Percentiles rank a stretch among this genome's conserved stretches.
Evolutionary conservation across 1,140 invertebrate genomes (phyloP).

Genomic region (Bilobella aurantiaca): DNA sequence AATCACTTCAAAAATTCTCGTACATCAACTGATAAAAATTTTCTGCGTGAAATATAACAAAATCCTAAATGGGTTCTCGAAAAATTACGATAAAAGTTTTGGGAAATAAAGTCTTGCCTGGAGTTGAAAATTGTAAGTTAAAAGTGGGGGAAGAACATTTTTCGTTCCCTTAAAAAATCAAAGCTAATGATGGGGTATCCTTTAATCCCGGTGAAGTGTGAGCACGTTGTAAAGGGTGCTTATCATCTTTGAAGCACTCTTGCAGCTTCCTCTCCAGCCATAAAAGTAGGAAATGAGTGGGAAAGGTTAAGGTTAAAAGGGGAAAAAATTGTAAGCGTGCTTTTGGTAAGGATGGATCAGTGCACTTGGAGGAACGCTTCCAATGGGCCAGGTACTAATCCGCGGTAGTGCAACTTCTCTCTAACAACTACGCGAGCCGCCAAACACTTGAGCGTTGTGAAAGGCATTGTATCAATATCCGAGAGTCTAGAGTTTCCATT

Average conservation of each 20-base stretch:
- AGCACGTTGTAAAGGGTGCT: background rate
- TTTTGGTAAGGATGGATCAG: constrained; percentile 35
- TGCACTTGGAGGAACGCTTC: constrained; percentile 47
- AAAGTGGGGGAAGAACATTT: background rate
- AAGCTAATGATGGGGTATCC: background rate
- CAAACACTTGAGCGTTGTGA: constrained; percentile 66
- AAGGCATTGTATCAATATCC: constrained; percentile 65
- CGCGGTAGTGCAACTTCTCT: constrained; percentile 51
- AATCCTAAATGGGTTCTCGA: background rate
- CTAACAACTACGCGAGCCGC: constrained; percentile 63
- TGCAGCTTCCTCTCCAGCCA: background rate
- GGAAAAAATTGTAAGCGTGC: background rate
- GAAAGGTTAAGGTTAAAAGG: background rate
- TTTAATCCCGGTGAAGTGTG: background rate
- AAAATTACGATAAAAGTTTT: background rate
- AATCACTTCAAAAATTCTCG: too few species aligned
- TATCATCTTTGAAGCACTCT: background rate
- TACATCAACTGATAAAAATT: background rate
- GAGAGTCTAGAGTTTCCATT: constrained; percentile 44
- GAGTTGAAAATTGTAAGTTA: background rate
- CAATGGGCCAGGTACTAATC: constrained; percentile 49
- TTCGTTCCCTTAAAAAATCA: background rate
- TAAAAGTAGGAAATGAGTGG: background rate
- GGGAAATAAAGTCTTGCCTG: background rate
- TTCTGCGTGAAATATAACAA: background rate